These are phyloP conservation scores for Urosaurus nigricauda DNA, from an alignment of 2,797 vertebrate genomes.

Conservation along the genomic window DNA sequence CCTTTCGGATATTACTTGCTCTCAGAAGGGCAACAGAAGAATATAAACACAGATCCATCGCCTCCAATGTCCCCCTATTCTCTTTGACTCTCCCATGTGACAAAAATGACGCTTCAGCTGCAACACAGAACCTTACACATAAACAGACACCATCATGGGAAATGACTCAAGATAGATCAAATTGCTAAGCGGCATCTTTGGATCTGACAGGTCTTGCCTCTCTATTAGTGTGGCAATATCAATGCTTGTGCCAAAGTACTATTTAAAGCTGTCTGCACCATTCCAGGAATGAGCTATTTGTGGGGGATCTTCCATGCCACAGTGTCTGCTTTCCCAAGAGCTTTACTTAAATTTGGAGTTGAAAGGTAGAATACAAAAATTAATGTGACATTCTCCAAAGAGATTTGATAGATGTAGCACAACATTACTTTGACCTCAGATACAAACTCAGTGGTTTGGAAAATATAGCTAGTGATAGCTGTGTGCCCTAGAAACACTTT, in stretches of 20 bases:
- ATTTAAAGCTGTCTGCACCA: slow-evolving; percentile 17
- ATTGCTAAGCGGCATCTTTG: slow-evolving; percentile 12
- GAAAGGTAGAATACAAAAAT: not conserved
- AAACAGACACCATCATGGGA: not conserved
- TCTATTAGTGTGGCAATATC: not conserved
- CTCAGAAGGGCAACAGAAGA: not conserved
- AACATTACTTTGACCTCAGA: not conserved
- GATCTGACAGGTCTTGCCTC: too few relatives aligned
- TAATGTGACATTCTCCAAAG: not conserved
- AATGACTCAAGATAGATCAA: not conserved
- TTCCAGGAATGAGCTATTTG: slow-evolving; percentile 3
- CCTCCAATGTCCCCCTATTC: not conserved
- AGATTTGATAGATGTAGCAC: not conserved
- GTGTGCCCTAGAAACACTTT: not conserved
- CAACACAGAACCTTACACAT: not conserved
- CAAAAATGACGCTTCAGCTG: not conserved
- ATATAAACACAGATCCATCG: not conserved
- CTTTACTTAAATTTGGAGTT: not conserved
- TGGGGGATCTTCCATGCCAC: not conserved
- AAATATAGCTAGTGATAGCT: not conserved
- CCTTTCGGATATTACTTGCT: too few relatives aligned
- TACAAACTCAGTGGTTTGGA: not conserved
- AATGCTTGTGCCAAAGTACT: not conserved
- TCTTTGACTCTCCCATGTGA: not conserved
- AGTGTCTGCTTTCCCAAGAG: not conserved